Evolutionary conservation across 2,888 invertebrate genomes (phyloP), one percentile per base, ranked within the genome.

Genomic region (Aleiodes alternator): DNA sequence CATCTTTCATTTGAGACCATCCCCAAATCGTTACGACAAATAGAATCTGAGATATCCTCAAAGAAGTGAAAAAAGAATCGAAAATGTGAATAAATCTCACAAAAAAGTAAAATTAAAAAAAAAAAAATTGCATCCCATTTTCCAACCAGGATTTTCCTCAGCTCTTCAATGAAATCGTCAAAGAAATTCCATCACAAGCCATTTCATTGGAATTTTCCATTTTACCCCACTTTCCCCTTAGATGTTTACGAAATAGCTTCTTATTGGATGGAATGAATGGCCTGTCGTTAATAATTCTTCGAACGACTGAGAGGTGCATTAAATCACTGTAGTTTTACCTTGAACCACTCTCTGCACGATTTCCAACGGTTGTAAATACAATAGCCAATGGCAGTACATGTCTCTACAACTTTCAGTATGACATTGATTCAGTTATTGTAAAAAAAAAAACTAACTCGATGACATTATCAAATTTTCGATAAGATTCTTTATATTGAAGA

Each of bases 261-360:
- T 66, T 79, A 76, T 80, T 78, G 72, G 69, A 69, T 76, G 76
- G 76, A 78, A 76, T 75, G 78, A 78, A 78, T 76, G 79, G 66
- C 75, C 75, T 78, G 79, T 82, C 82, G 81, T 83, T 83, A 82
- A 83, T 83, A 82, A 83, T 82, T 82, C 80, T 57, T 75, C 69
- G 76, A 80, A 79, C 80, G 80, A 80, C 80, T 76, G 75, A 76
- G 80, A 76, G 78, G 80, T 71, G 79, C 79, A 79, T 78, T 83
- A 83, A 83, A 83, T 83, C 83, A 83, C 81, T 80, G 75, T 23
- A 23, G 23, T 81, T 76, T 81, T 78, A 78, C 78, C 79, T 80
- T 79, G 78, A 81, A 76, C 77, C 75, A 79, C 76, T 79, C 79
- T 51, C 72, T 70, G 75, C 64, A 69, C 69, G 48, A 71, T 59